These are phyloP conservation scores for Amblyopsis hoosieri DNA, from an alignment of 2,797 vertebrate genomes.

Conservation along the genomic window DNA sequence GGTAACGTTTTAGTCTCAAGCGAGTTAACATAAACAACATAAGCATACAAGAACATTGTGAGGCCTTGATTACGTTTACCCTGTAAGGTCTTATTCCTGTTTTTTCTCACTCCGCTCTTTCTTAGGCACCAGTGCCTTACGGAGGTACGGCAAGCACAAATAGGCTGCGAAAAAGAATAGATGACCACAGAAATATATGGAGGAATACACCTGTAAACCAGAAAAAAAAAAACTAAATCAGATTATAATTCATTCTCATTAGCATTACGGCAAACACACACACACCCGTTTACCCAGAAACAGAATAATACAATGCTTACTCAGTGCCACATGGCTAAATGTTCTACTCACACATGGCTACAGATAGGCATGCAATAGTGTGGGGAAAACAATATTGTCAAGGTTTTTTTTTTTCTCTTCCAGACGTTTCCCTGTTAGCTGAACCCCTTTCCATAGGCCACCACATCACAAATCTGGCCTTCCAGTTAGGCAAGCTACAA, in stretches of 20 bases:
- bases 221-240: background rate
- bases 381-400: no score
- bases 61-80: conserved; percentile 45
- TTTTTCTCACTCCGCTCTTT: conserved; percentile 75
- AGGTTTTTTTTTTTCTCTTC: no score
- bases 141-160: conserved; percentile 85
- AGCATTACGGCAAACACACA: background rate
- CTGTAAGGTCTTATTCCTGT: conserved; percentile 60
- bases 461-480: no score
- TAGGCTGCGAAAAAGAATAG: conserved; percentile 83
- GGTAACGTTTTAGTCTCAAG: background rate
- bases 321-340: background rate
- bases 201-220: conserved; percentile 88
- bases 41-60: background rate
- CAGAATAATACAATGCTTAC: background rate
- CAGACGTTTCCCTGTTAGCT: no score
- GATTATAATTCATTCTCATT: background rate
- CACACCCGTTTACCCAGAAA: background rate
- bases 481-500: no score
- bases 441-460: no score
- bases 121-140: conserved; percentile 86
- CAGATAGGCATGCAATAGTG: no score
- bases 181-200: conserved; percentile 91
- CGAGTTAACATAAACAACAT: background rate
- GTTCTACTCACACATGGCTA: background rate